phyloP scores from a whole-genome alignment of 1,140 invertebrate genomes.

The Diachasma alloeum region DNA sequence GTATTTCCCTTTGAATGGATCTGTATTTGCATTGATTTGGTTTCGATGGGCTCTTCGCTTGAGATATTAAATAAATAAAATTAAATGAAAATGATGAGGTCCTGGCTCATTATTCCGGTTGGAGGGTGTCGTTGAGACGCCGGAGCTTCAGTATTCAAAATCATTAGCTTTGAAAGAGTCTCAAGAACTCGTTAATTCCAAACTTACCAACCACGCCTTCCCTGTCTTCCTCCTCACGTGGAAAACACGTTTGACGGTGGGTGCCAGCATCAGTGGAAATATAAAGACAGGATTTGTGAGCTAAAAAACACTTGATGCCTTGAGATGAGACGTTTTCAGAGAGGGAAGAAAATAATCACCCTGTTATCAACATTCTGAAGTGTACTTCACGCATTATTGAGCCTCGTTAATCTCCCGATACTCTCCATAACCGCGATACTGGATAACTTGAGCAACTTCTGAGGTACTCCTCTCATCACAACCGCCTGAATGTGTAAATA shows the following conservation, averaged over 20 bases:
- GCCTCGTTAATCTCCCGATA: background rate
- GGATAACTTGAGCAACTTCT: too few relatives aligned
- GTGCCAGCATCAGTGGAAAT: background rate
- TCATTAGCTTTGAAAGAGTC: background rate
- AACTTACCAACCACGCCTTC: background rate
- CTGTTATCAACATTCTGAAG: constrained; percentile 40
- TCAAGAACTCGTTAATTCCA: background rate
- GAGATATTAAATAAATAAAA: too few relatives aligned
- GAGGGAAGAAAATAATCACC: constrained; percentile 48
- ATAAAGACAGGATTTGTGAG: background rate
- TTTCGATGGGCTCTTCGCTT: background rate
- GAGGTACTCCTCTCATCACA: background rate
- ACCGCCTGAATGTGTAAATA: background rate
- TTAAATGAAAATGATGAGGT: background rate
- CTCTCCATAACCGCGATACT: background rate
- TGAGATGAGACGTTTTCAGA: constrained; percentile 32
- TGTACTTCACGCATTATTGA: background rate
- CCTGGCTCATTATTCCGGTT: background rate
- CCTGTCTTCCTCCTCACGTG: background rate
- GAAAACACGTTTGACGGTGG: background rate
- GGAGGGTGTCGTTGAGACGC: background rate
- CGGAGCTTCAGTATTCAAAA: background rate
- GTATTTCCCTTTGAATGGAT: too few relatives aligned
- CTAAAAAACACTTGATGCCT: constrained; percentile 35
- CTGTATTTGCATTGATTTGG: background rate